Conservation (phyloP, 1,140 invertebrate species). For the Drosophila littoralis region DNA sequence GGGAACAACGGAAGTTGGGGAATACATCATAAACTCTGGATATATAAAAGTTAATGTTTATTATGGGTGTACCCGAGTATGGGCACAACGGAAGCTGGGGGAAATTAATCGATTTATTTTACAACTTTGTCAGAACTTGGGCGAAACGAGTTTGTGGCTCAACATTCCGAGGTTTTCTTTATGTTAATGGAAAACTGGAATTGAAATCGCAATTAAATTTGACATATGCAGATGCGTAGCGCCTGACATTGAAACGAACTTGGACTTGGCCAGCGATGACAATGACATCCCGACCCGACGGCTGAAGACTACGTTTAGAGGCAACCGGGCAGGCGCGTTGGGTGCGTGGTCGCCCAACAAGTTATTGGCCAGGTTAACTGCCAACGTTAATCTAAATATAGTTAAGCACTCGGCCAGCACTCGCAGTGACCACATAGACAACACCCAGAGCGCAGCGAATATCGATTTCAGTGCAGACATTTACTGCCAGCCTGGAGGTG, state of each 20-base stretch:
- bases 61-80: slow-evolving; percentile 6
- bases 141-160: slow-evolving; percentile 12
- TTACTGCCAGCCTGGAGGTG: slow-evolving; percentile 40
- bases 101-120: slow-evolving; percentile 10
- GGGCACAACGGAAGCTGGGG: background rate
- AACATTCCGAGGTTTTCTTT: too few relatives aligned
- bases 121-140: background rate
- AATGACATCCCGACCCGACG: slow-evolving; percentile 27
- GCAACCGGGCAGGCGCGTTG: background rate
- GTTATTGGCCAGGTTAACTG: slow-evolving; percentile 50
- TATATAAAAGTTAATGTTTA: slow-evolving; percentile 25
- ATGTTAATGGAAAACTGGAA: slow-evolving; percentile 1
- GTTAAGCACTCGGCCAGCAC: slow-evolving; percentile 24
- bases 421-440: slow-evolving; percentile 59
- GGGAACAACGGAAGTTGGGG: background rate
- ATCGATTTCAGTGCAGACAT: slow-evolving; percentile 67
- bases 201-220: background rate
- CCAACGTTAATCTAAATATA: slow-evolving; percentile 72
- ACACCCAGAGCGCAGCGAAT: slow-evolving; percentile 32
- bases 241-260: slow-evolving; percentile 78
- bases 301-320: background rate
- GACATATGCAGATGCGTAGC: slow-evolving; percentile 9
- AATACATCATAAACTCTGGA: slow-evolving; percentile 4
- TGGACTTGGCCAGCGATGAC: slow-evolving; percentile 34
- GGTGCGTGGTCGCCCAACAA: slow-evolving; percentile 32